Base-by-base conservation (phyloP, 2,888 invertebrate species). In the Cryptophagus acutangulus region DNA sequence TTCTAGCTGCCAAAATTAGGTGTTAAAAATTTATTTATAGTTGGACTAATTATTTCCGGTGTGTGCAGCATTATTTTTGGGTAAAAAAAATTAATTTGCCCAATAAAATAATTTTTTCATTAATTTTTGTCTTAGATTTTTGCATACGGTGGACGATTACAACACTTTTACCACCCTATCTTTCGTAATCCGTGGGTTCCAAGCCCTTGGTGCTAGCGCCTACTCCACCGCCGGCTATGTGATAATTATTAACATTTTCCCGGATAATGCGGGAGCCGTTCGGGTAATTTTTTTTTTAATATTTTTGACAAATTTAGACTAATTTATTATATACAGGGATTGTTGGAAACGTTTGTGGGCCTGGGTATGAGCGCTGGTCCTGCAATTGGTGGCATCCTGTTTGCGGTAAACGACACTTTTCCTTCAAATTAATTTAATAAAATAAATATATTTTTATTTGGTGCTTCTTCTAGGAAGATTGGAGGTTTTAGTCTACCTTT, bases 401-500 rank as follows among this genome's bases (percentile, higher is more conserved):
- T 83, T 73, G 76, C 83, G 75, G 84, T 87, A 75, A 72, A 25
- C 9, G 9, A 16, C 10, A 36, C 10, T 17, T 16, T 35, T 17
- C 16, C 2, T 18, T 26, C 2, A 34, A 10, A 40, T n/a, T 18
- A 17, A 10, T 16, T 2, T n/a, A 12, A n/a, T 18, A 34, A 26
- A 2, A 35, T 17, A 34, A 5, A 2, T 13, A 38, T 31, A 17
- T 14, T 3, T 26, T 36, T 14, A 17, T 17, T 36, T n/a, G 24
- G 15, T 14, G 31, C 16, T 71, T 66, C 63, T 74, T 76, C 68
- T 74, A 81, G 79, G 63, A 75, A 87, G 85, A 72, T 81, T 63
- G 87, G 87, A 65, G 87, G 87, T 52, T 87, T 84, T 70, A 79
- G 82, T 39, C 67, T 87, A 55, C 87, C 87, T 51, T 88, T 88